Percentiles rank a stretch among this genome's conserved stretches.
Evolutionary conservation across 2,888 invertebrate genomes (phyloP).

Genomic region (Apodemia mormo): DNA sequence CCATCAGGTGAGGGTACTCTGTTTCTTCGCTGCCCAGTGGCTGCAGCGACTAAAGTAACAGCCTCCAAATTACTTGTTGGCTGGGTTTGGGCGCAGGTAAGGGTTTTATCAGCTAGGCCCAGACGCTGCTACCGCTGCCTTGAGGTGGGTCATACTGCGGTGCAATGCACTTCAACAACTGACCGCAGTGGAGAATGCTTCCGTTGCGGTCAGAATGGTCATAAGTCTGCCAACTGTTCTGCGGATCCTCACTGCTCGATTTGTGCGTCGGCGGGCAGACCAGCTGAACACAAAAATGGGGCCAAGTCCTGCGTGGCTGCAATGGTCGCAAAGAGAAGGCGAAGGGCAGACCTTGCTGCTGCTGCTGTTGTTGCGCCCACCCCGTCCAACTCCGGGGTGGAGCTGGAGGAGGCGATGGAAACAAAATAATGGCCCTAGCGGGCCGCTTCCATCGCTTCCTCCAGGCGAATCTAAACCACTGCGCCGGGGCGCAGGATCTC

Average conservation of each 20-base stretch:
- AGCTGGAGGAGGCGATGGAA: not conserved
- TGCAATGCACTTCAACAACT: too few relatives aligned
- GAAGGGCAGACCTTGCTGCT: slow-evolving; percentile 25
- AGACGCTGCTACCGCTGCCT: too few relatives aligned
- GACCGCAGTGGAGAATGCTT: too few relatives aligned
- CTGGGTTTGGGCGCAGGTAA: slow-evolving; percentile 25
- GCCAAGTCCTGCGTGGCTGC: too few relatives aligned
- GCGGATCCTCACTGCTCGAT: too few relatives aligned
- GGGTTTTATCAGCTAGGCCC: slow-evolving; percentile 19
- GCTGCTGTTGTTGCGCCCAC: slow-evolving; percentile 8
- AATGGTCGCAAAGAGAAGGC: slow-evolving; percentile 33
- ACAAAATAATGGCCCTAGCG: slow-evolving; percentile 6
- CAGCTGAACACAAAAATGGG: too few relatives aligned
- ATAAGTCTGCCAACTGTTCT: too few relatives aligned
- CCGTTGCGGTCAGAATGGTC: too few relatives aligned
- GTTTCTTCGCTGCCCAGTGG: slow-evolving; percentile 23
- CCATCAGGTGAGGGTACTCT: not conserved
- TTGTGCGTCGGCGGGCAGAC: too few relatives aligned
- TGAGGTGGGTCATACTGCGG: too few relatives aligned
- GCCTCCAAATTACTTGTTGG: slow-evolving; percentile 15
- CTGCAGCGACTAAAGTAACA: slow-evolving; percentile 27
- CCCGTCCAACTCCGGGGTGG: not conserved
- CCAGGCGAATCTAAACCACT: too few relatives aligned
- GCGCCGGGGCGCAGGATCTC: too few relatives aligned
- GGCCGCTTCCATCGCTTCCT: not conserved